These are phyloP conservation scores for Xanthorhoe spadicearia DNA, from an alignment of 2,888 invertebrate species.

Conservation along the genomic window DNA sequence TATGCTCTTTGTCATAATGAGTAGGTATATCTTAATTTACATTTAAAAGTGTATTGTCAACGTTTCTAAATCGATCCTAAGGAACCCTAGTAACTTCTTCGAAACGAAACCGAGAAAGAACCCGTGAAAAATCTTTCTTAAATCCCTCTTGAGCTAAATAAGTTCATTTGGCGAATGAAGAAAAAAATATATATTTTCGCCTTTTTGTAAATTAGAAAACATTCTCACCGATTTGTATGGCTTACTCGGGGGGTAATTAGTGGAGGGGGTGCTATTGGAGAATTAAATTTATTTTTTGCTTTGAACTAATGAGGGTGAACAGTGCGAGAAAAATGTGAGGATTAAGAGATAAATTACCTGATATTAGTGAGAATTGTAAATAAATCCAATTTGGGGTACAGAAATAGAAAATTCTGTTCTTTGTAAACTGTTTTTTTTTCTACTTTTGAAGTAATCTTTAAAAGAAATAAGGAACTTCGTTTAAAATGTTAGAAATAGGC, in stretches of 20 bases:
- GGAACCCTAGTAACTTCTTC: slow-evolving; percentile 69
- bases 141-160: slow-evolving; percentile 81
- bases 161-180: slow-evolving; percentile 78
- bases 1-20: too few species aligned
- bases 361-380: slow-evolving; percentile 43
- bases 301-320: slow-evolving; percentile 71
- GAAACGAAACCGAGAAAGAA: slow-evolving; percentile 68
- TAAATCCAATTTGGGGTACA: slow-evolving; percentile 31
- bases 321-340: slow-evolving; percentile 59
- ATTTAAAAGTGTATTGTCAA: not conserved
- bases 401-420: not conserved
- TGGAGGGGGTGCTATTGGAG: slow-evolving; percentile 59
- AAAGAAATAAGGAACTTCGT: not conserved
- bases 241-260: slow-evolving; percentile 76
- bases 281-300: slow-evolving; percentile 71
- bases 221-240: slow-evolving; percentile 83
- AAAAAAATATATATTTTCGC: slow-evolving; percentile 59
- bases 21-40: too few species aligned
- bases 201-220: slow-evolving; percentile 80
- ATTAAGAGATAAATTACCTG: slow-evolving; percentile 58
- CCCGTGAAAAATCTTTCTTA: slow-evolving; percentile 84
- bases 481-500: too few species aligned
- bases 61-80: not conserved
- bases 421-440: slow-evolving; percentile 1
- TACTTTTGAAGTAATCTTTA: not conserved